Percentiles rank a stretch among this genome's conserved stretches.
These are phyloP conservation scores for Lochmaea crataegi DNA, from an alignment of 2,888 invertebrate species.

Conservation along the genomic window DNA sequence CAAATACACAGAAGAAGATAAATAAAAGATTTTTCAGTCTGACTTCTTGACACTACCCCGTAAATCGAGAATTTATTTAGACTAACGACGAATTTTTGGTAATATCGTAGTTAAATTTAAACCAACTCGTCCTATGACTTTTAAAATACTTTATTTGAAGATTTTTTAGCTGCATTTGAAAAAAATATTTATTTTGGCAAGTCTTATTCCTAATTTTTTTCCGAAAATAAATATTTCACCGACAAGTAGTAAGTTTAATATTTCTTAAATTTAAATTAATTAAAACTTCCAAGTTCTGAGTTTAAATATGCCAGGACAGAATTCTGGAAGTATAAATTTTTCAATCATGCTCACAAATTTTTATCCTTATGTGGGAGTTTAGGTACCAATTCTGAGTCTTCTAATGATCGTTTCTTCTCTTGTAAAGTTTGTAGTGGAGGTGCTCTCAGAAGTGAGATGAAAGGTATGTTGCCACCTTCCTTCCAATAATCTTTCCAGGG, in stretches of 20 bases:
- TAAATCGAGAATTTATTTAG: background rate
- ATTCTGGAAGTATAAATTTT: background rate
- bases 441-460: too few relatives aligned
- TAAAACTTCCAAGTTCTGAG: background rate
- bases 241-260: too few relatives aligned
- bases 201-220: background rate
- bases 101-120: background rate
- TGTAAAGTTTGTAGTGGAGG: too few relatives aligned
- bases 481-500: too few relatives aligned
- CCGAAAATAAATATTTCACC: too few relatives aligned
- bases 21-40: background rate
- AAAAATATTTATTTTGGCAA: slow-evolving; percentile 4
- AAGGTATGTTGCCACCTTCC: too few relatives aligned
- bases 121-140: background rate
- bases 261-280: background rate
- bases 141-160: too few relatives aligned
- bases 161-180: background rate
- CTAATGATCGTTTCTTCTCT: too few relatives aligned
- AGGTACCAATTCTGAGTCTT: too few relatives aligned
- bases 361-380: too few relatives aligned
- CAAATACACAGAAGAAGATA: background rate
- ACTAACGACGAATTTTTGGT: background rate
- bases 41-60: background rate
- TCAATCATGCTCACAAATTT: background rate
- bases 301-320: background rate